Conservation (phyloP, 2,797 vertebrate species). For the Ficedula albicollis region DNA sequence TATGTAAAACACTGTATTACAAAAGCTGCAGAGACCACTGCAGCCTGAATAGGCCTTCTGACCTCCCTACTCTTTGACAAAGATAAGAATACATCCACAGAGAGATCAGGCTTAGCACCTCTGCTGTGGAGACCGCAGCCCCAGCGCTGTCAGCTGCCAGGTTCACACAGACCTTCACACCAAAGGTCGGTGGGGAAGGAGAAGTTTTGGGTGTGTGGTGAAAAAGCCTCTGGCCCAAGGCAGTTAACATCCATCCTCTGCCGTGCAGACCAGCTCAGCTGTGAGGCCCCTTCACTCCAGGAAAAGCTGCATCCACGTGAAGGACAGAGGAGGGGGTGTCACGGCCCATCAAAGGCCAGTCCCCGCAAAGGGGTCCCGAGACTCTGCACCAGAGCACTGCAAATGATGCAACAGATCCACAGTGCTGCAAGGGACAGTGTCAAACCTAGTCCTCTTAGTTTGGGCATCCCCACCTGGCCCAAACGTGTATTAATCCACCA, state of each 20-base stretch:
- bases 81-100: not conserved
- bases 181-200: accelerated
- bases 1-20: not conserved
- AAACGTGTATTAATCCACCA: not conserved
- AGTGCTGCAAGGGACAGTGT: not conserved
- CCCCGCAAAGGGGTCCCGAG: not conserved
- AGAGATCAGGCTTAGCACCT: not conserved
- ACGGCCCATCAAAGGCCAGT: too few relatives aligned
- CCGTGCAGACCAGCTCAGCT: not conserved
- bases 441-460: accelerated
- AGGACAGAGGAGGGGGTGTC: not conserved
- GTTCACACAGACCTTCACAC: accelerated
- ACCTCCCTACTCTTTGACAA: not conserved
- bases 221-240: not conserved
- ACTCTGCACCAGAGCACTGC: not conserved
- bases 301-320: accelerated
- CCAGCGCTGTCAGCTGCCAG: not conserved
- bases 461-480: not conserved
- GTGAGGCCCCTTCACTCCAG: not conserved
- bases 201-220: not conserved
- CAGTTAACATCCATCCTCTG: not conserved
- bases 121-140: not conserved
- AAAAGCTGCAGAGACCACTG: not conserved
- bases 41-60: not conserved
- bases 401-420: not conserved